These are phyloP conservation scores for Tokudaia muenninki DNA, from an alignment of 2,797 vertebrate species.

Conservation along the genomic window DNA sequence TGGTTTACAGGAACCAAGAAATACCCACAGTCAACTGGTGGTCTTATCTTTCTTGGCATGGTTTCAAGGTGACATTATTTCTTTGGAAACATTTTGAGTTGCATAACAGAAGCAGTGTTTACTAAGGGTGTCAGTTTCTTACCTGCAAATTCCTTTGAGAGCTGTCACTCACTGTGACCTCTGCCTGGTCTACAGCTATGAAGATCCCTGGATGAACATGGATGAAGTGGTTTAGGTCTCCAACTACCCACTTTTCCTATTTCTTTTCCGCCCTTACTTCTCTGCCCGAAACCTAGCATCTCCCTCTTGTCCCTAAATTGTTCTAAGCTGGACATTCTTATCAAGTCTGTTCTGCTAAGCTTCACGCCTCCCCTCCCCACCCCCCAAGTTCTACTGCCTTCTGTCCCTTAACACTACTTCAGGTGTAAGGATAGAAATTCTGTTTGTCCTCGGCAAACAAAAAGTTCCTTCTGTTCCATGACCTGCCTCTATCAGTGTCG, in stretches of 20 bases:
- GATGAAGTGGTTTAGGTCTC: not conserved
- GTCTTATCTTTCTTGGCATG: not conserved
- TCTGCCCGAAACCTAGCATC: accelerated
- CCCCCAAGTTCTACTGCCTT: not conserved
- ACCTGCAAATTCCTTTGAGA: not conserved
- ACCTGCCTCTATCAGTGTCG: not conserved
- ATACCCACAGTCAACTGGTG: too few relatives aligned
- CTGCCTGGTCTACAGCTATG: not conserved
- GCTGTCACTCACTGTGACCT: not conserved
- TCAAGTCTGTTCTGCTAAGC: not conserved
- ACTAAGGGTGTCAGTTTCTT: not conserved
- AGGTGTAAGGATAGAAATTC: not conserved
- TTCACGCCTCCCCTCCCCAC: accelerated
- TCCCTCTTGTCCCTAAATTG: not conserved
- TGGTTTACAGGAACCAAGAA: not conserved
- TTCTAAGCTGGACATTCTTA: not conserved
- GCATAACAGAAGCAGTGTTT: not conserved
- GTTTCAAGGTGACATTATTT: not conserved
- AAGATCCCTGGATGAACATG: not conserved
- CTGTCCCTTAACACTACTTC: not conserved
- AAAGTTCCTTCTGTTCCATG: slow-evolving; percentile 11
- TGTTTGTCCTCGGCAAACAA: slow-evolving; percentile 40
- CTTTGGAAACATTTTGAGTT: not conserved
- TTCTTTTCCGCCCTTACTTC: not conserved
- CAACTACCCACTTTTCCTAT: not conserved